These are phyloP conservation scores for Dinomys branickii DNA, from an alignment of 2,113 vertebrate species.

Conservation along the genomic window DNA sequence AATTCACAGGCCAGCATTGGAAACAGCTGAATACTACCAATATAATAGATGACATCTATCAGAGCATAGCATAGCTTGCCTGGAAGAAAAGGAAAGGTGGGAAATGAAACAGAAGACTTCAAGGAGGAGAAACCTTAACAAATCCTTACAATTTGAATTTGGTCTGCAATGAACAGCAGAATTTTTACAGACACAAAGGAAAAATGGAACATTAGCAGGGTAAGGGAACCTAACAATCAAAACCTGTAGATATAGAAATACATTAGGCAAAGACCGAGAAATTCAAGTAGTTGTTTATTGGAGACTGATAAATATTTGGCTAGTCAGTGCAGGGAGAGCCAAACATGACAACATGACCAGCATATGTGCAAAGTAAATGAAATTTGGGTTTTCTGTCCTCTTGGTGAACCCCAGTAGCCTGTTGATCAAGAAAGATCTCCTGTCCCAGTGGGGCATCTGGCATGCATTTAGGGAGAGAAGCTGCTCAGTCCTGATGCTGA, in stretches of 20 bases:
- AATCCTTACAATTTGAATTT: slow-evolving; percentile 7
- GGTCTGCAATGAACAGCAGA: not conserved
- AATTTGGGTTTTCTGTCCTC: not conserved
- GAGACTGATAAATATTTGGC: not conserved
- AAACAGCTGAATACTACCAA: not conserved
- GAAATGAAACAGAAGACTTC: not conserved
- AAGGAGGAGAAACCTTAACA: not conserved
- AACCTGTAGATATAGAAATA: not conserved
- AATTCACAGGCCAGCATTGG: not conserved
- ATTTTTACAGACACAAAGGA: not conserved
- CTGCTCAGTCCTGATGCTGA: not conserved
- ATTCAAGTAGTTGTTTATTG: not conserved
- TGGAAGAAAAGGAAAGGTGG: not conserved
- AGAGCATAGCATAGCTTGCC: not conserved
- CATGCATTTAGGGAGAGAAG: not conserved
- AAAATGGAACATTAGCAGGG: not conserved
- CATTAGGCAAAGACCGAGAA: slow-evolving; percentile 1
- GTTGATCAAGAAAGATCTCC: not conserved
- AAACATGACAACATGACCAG: not conserved
- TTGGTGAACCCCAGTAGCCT: not conserved
- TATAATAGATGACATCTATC: not conserved
- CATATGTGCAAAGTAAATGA: not conserved
- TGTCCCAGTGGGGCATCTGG: not conserved
- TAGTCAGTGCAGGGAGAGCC: not conserved
- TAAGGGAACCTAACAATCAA: not conserved